These are phyloP conservation scores for Pteruthius melanotis DNA, from an alignment of 2,113 vertebrate genomes.

Conservation along the genomic window DNA sequence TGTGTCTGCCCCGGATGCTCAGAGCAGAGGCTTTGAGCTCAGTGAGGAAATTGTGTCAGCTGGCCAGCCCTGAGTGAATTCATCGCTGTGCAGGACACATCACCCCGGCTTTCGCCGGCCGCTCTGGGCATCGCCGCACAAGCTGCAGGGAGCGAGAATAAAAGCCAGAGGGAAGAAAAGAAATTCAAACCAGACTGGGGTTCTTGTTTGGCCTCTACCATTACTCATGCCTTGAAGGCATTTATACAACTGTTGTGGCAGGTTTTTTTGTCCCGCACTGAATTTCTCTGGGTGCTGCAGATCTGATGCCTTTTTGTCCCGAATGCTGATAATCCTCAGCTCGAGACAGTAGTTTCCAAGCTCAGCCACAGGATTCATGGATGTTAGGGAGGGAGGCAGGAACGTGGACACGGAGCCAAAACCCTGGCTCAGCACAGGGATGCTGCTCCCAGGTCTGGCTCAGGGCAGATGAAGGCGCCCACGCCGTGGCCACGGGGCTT, in stretches of 20 bases:
- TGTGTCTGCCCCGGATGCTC: background rate
- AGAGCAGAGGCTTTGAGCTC: background rate
- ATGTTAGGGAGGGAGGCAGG: background rate
- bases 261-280: rapidly evolving
- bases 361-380: slow-evolving; percentile 29
- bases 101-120: rapidly evolving
- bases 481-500: rapidly evolving
- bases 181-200: background rate
- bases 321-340: background rate
- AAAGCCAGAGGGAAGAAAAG: background rate
- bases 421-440: rapidly evolving
- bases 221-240: background rate
- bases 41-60: background rate
- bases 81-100: background rate
- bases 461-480: rapidly evolving
- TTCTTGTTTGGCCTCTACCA: background rate
- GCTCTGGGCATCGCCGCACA: background rate
- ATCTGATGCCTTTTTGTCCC: background rate
- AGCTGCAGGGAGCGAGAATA: background rate
- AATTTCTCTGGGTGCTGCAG: background rate
- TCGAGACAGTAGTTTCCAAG: background rate
- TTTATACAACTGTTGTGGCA: background rate
- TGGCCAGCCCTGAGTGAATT: background rate
- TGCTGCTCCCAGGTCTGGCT: slow-evolving; percentile 2
- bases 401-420: background rate